Base-by-base conservation (phyloP, 2,797 vertebrate species). In the Octomys mimax region DNA sequence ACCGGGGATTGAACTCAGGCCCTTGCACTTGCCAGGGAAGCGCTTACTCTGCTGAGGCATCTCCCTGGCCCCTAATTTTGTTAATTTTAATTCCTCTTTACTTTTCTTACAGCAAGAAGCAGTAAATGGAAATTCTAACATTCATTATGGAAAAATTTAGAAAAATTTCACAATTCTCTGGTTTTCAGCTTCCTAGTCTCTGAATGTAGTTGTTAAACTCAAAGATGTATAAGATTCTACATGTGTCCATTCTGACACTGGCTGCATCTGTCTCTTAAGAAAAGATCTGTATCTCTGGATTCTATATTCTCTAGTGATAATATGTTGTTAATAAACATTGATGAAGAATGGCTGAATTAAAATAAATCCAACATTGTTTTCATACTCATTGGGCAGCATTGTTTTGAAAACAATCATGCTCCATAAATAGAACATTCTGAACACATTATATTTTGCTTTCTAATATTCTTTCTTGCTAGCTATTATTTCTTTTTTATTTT, bases 301-400 rank as follows among this genome's bases (percentile, higher is more conserved):
- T 10, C 4, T 68, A 70, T 61, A 85, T 68, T 96, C 5, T 81
- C 7, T 77, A 77, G 59, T 36, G 21, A 1, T 61, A 66, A 10
- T 52, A 92, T 39, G 8, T 16, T 12, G 4, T 86, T 70, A 88
- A 94, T 54, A 92, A 87, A 81, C 62, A 83, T 31, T 91, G 54
- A 26, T 52, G n/a, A 62, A 52, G 7, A 77, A 85, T 73, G 10
- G 83, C 39, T 57, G 59, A 16, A 92, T 73, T 81, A 31, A 62
- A 73, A 11, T 16, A 24, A 61, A 26, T 26, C 54, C 10, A 64
- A 70, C 8, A 78, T 59, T 87, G 85, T 64, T 96, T 95, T 49
- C 1, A 46, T 57, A n/a, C 64, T 6, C 7, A 62, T 42, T 90
- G 0, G 0, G 31, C 24, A 0, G 0, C 9, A n/a, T 21, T 70